phyloP scores from a whole-genome alignment of 2,113 vertebrate species.

The Amphilophus citrinellus region DNA sequence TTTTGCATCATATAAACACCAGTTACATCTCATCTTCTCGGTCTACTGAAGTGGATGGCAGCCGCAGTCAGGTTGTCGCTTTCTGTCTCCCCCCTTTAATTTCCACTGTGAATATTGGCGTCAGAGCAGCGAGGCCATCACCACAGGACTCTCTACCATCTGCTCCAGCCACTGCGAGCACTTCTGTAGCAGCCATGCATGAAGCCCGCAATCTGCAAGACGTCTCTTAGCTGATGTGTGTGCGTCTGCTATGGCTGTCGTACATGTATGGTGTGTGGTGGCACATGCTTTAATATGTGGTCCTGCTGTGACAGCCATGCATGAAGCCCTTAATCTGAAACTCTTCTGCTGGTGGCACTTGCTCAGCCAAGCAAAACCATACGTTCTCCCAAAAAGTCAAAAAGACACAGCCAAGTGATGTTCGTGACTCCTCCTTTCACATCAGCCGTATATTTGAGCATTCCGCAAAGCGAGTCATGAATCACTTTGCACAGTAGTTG shows the following conservation, averaged over 20 bases:
- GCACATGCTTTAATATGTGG: slow-evolving; percentile 36
- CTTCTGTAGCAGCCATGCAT: slow-evolving; percentile 74
- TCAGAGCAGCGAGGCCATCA: slow-evolving; percentile 59
- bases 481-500: not conserved
- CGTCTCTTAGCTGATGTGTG: slow-evolving; percentile 53
- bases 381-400: slow-evolving; percentile 10
- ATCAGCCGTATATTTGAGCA: slow-evolving; percentile 13
- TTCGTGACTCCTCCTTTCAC: slow-evolving; percentile 13
- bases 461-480: not conserved
- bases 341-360: slow-evolving; percentile 58
- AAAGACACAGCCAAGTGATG: slow-evolving; percentile 32
- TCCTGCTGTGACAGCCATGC: slow-evolving; percentile 56
- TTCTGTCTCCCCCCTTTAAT: slow-evolving; percentile 51
- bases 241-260: slow-evolving; percentile 21
- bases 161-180: slow-evolving; percentile 68
- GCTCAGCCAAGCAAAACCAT: slow-evolving; percentile 51
- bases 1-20: slow-evolving; percentile 52
- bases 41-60: slow-evolving; percentile 46
- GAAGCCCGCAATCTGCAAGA: slow-evolving; percentile 75
- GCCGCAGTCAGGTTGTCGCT: slow-evolving; percentile 55
- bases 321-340: slow-evolving; percentile 62
- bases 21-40: slow-evolving; percentile 59
- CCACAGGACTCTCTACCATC: slow-evolving; percentile 76
- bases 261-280: slow-evolving; percentile 19
- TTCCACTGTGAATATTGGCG: slow-evolving; percentile 67